Evolutionary conservation across 2,113 vertebrate genomes (phyloP), one percentile per base, ranked within the genome.

Genomic region (Urocynchramus pylzowi): DNA sequence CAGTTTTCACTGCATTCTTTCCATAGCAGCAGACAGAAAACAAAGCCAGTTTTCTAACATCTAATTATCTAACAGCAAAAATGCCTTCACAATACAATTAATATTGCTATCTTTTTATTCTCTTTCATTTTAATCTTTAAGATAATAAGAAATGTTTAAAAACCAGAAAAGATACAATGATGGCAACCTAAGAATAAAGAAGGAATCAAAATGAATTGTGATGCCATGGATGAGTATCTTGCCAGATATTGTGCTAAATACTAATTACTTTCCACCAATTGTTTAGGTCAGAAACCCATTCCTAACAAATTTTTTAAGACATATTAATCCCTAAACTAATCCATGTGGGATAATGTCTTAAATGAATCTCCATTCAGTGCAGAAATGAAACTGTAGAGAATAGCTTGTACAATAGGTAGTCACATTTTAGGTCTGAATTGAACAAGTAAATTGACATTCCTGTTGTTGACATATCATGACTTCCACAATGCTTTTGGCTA

Each of bases 351-450:
- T 60, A 75, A 59, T n/a, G n/a, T 81, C 53, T 74, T 77, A 20
- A 50, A 67, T 60, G 14, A 80, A 50, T 79, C 41, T 77, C 41
- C 5, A 15, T 52, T 78, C 33, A 71, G 47, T 63, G 23, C 19
- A 50, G 37, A 59, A 37, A 59, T 50, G 61, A 41, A 37, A 33
- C 24, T 76, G 31, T 33, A 50, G 39, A 75, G 27, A 89, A 89
- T 26, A 84, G 8, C 27, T 89, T 78, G 39, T 53, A 67, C 35
- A 81, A 35, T 0, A 67, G 15, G 8, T 52, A 42, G 35, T 56
- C 78, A 83, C n/a, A 60, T 68, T 85, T 79, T 56, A 71, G 19
- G 24, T 84, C 47, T 75, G 63, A 91, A 84, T 87, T 63, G 59
- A 56, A 52, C 19, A 13, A 50, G 7, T 35, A 63, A 71, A 54